Evolutionary conservation across 1,140 invertebrate genomes (phyloP), one percentile per base, ranked within the genome.

Genomic region (Heliconius hewitsoni): DNA sequence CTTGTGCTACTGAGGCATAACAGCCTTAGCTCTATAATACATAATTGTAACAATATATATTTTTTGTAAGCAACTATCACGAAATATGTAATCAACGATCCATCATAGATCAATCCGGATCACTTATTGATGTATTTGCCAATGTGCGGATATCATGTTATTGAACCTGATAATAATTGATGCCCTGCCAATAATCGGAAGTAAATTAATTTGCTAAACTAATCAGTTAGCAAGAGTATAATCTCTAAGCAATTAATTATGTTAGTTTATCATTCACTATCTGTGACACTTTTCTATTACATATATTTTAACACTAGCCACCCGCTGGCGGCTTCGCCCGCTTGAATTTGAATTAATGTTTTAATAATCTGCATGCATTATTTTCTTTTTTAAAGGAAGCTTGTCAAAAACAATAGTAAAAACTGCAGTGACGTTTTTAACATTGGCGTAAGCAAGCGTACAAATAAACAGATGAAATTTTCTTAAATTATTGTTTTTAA

Each of bases 131-230:
- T 66, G 60, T 66, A 66, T 66, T 30, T 23, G 60, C 19, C 60
- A 66, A 66, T 66, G 60, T 66, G 60, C 60, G 11, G 27, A 66
- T 66, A 66, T 66, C 30, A 66, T 66, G 30, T 66, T 66, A 66
- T 66, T 66, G 60, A 66, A 66, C 9, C 27, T 30, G 27, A 66
- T 66, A 66, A 72, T 72, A 39, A 55, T 55, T 34, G 27, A 52
- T 34, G 27, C 18, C 16, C 2, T 74, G 73, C 73, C 73, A 55
- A 55, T 74, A 55, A 55, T 74, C 73, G 34, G 27, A 55, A 74
- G 23, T 74, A 74, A 55, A 55, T 55, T 74, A 74, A 74, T 74
- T 74, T 55, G 73, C 18, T n/a, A 74, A 34, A 52, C 52, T 57
- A 74, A 74, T 50, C 60, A 66, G 57, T 60, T 60, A 4, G 27